phyloP scores from a whole-genome alignment of 2,888 invertebrate genomes.

The Andricus quercusramuli region DNA sequence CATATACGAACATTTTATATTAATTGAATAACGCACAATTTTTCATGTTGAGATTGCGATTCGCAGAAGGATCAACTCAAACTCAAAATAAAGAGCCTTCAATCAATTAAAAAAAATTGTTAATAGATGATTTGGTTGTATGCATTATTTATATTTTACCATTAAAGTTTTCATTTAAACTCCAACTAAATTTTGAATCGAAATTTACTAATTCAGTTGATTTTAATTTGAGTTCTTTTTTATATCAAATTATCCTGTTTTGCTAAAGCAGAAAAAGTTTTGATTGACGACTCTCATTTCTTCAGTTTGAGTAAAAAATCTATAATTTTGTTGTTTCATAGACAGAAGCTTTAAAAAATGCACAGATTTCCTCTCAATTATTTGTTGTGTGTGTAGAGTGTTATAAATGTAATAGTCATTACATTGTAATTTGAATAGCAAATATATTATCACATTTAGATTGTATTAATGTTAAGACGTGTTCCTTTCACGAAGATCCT shows the following conservation, averaged over 20 bases:
- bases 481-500: slow-evolving; percentile 49
- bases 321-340: background rate
- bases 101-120: background rate
- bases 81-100: slow-evolving; percentile 30
- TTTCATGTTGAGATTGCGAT: slow-evolving; percentile 10
- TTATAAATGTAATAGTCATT: slow-evolving; percentile 42
- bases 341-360: slow-evolving; percentile 4
- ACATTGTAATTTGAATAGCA: slow-evolving; percentile 73
- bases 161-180: background rate
- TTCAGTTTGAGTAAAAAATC: background rate
- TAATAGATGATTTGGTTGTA: too few relatives aligned
- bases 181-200: too few relatives aligned
- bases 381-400: background rate
- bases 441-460: slow-evolving; percentile 79
- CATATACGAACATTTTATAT: slow-evolving; percentile 46
- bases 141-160: too few relatives aligned
- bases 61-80: slow-evolving; percentile 1
- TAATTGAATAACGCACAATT: slow-evolving; percentile 32
- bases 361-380: slow-evolving; percentile 1
- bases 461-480: slow-evolving; percentile 77
- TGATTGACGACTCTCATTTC: background rate
- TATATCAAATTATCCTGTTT: background rate
- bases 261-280: background rate
- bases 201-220: too few relatives aligned
- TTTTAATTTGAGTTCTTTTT: background rate